Evolutionary conservation across 2,113 vertebrate species (phyloP), one percentile per base, ranked within the genome.

Genomic region (Alexandromys fortis): DNA sequence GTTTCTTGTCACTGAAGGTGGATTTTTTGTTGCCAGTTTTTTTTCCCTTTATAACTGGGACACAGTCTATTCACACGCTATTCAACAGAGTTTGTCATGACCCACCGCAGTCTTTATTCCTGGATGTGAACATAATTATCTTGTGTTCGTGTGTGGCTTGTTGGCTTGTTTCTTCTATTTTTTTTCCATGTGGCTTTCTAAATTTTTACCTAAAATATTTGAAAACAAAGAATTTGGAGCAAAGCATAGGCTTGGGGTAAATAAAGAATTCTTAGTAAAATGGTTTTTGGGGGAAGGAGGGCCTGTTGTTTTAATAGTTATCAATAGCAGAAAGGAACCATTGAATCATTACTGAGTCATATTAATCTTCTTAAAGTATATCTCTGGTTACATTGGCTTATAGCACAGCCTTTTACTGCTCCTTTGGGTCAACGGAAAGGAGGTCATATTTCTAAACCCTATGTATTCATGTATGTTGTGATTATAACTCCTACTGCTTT

Each of bases 41-140:
- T 45, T 52, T 89, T 33, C 55, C 52, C 24, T 94, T 70, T 93
- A 93, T 49, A 95, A 45, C 42, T 92, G 87, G 90, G 61, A 88
- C 79, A 58, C 88, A 73, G 88, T 91, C 93, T 96, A 96, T 75
- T 96, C 95, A 93, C 65, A 77, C 16, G 87, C 63, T 91, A 52
- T 94, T 96, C 77, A 90, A 42, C 73, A 93, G 94, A 94, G 93
- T 96, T 97, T 42, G 1, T 93, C 88, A 75, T 93, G 94, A 95
- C 95, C 94, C 95, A 97, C 94, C 93, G 76, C 93, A 76, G 52
- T 87, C 75, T 95, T 96, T 96, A 88, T 96, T 97, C 73, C 76
- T 38, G 96, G 83, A 95, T 83, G 76, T 93, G 75, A 52, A 79
- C 47, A 61, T 95, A 95, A 96, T 95, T 96, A 96, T 86, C 45